Conservation (phyloP, 2,888 invertebrate species). For the Hirtodrosophila cameraria region DNA sequence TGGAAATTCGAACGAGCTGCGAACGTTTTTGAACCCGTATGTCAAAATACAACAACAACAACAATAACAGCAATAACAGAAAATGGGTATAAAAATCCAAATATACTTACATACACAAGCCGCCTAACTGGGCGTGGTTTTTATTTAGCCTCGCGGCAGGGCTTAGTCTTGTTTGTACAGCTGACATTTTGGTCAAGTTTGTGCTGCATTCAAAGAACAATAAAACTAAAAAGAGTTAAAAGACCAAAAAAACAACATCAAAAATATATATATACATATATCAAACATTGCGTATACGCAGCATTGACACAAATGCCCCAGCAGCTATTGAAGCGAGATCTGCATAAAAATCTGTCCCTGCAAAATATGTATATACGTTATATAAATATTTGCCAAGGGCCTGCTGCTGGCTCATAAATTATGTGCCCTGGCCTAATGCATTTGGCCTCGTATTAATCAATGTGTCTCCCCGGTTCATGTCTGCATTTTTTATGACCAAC, state of each 20-base stretch:
- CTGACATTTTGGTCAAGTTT: slow-evolving; percentile 73
- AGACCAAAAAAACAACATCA: slow-evolving; percentile 36
- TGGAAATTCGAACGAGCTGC: slow-evolving; percentile 67
- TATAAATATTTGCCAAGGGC: neutral
- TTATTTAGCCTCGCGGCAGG: slow-evolving; percentile 34
- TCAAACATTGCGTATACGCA: too few relatives aligned
- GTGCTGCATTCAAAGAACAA: slow-evolving; percentile 32
- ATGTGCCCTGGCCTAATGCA: slow-evolving; percentile 70
- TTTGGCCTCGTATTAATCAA: slow-evolving; percentile 78
- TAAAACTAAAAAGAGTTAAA: neutral
- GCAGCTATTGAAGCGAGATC: neutral
- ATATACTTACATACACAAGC: neutral
- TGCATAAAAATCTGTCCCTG: too few relatives aligned
- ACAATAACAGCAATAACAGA: slow-evolving; percentile 1
- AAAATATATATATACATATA: slow-evolving; percentile 37
- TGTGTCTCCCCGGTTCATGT: slow-evolving; percentile 54
- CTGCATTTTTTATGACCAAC: slow-evolving; percentile 37
- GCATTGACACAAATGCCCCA: too few relatives aligned
- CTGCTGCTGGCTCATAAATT: slow-evolving; percentile 60
- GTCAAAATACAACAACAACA: slow-evolving; percentile 43
- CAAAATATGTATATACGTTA: neutral
- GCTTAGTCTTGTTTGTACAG: slow-evolving; percentile 66
- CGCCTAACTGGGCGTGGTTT: slow-evolving; percentile 13
- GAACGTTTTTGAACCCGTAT: slow-evolving; percentile 59
- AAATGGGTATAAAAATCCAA: too few relatives aligned